Conservation (phyloP, 1,140 invertebrate genomes). For the Pinna nobilis region DNA sequence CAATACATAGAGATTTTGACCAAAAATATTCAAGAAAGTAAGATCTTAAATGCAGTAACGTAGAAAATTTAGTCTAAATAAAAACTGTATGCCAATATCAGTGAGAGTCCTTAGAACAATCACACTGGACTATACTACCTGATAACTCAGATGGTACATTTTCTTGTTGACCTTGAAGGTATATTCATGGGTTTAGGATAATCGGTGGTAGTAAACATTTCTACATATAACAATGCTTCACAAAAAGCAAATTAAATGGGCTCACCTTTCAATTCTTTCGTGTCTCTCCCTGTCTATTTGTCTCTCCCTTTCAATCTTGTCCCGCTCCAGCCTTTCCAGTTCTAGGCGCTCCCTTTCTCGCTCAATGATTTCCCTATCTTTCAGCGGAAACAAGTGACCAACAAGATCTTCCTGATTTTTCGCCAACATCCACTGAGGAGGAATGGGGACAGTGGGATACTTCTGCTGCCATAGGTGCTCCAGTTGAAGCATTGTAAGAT, state of each 20-base stretch:
- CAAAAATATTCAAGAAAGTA: too few species aligned
- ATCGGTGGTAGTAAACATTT: too few species aligned
- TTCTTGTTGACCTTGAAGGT: too few species aligned
- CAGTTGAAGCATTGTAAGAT: constrained; percentile 66
- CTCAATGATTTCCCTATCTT: constrained; percentile 59
- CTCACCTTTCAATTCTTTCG: constrained; percentile 45
- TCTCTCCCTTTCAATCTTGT: constrained; percentile 65
- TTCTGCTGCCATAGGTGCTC: constrained; percentile 74
- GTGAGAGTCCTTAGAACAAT: too few species aligned
- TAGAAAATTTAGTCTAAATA: too few species aligned
- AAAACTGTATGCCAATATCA: too few species aligned
- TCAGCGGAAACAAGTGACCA: constrained; percentile 74
- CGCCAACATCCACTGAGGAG: constrained; percentile 66
- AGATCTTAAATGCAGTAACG: too few species aligned
- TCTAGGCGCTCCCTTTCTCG: constrained; percentile 70
- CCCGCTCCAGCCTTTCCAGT: constrained; percentile 57
- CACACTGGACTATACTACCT: too few species aligned
- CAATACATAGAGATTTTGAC: too few species aligned
- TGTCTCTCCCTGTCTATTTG: constrained; percentile 77
- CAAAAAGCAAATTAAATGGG: neutral
- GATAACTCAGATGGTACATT: too few species aligned
- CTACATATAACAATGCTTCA: too few species aligned
- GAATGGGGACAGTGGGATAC: constrained; percentile 65
- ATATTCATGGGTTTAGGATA: too few species aligned
- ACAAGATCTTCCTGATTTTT: constrained; percentile 69